Percentiles rank a stretch among this genome's conserved stretches.
Evolutionary conservation across 2,888 invertebrate genomes (phyloP).

Genomic region (Ennomos quercinarius): DNA sequence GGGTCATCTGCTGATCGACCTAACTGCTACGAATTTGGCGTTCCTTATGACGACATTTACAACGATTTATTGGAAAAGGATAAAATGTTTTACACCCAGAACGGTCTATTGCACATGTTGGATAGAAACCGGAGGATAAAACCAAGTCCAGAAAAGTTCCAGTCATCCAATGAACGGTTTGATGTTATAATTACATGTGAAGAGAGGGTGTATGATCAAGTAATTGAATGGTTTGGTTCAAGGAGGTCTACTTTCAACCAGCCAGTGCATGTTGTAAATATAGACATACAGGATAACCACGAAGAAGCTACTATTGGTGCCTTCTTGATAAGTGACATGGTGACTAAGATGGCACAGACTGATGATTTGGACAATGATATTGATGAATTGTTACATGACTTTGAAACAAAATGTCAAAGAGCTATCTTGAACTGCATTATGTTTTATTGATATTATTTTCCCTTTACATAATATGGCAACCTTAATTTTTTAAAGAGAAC

Average conservation of each 20-base stretch:
- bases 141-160: conserved; percentile 96
- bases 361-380: conserved; percentile 99
- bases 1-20: conserved; percentile 97
- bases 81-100: conserved; percentile 97
- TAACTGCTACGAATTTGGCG: conserved; percentile 98
- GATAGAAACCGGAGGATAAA: conserved; percentile 99
- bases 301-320: conserved; percentile 99
- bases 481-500: not conserved
- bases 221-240: conserved; percentile 96
- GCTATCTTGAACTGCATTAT: conserved; percentile 96
- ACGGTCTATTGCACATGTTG: conserved; percentile 98
- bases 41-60: conserved; percentile 98
- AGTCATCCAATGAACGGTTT: conserved; percentile 94
- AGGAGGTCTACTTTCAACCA: conserved; percentile 92
- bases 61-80: conserved; percentile 96
- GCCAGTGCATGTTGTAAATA: conserved; percentile 98
- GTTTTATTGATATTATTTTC: conserved; percentile 90
- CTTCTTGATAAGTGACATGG: conserved; percentile 98
- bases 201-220: conserved; percentile 99
- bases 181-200: conserved; percentile 99
- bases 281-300: conserved; percentile 99
- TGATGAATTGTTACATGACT: conserved; percentile 97
- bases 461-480: not conserved
- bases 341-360: conserved; percentile 94
- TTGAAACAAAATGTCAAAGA: conserved; percentile 94